Conservation (phyloP, 1,140 invertebrate genomes). For the Brachionus rubens region DNA sequence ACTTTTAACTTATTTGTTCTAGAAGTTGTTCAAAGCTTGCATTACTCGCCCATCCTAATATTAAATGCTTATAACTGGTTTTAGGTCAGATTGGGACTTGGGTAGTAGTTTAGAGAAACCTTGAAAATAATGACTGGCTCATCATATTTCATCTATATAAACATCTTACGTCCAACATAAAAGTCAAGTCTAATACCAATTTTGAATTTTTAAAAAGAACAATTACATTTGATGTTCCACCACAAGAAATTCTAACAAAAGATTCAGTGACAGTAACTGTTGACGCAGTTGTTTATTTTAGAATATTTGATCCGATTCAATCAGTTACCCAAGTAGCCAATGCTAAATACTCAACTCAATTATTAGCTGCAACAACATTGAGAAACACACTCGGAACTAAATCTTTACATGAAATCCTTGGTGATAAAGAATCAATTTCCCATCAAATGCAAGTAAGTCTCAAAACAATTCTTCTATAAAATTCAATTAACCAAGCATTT, state of each 20-base stretch:
- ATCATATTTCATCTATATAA: no score
- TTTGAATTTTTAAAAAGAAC: background rate
- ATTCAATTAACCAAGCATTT: background rate
- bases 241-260: conserved; percentile 49
- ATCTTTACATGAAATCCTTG: conserved; percentile 47
- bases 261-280: conserved; percentile 49
- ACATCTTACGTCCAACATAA: no score
- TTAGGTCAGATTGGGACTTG: no score
- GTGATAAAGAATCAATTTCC: conserved; percentile 46
- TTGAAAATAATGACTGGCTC: no score
- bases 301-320: conserved; percentile 46
- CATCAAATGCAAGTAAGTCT: conserved; percentile 37
- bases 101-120: no score
- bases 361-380: conserved; percentile 48
- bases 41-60: no score
- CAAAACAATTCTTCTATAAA: background rate
- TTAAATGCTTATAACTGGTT: no score
- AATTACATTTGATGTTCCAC: conserved; percentile 48
- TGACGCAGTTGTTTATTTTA: conserved; percentile 48
- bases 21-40: no score
- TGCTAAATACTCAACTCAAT: conserved; percentile 43
- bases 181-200: no score
- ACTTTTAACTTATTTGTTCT: no score
- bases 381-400: conserved; percentile 48
- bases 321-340: conserved; percentile 47